Conservation (phyloP, 2,888 invertebrate genomes). For the Limnephilus lunatus region DNA sequence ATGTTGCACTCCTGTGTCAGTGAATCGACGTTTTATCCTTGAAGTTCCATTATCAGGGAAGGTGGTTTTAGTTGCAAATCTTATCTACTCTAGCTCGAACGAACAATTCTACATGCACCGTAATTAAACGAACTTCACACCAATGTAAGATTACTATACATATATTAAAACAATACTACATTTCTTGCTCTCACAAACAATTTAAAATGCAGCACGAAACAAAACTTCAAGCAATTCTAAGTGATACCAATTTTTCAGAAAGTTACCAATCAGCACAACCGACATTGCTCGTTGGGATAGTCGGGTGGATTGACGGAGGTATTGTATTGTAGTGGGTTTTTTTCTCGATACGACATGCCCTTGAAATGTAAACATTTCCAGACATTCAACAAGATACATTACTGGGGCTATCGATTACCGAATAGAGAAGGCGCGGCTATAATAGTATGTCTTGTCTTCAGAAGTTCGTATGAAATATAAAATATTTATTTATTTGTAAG, state of each 20-base stretch:
- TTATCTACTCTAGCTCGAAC: neutral
- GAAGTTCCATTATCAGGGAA: neutral
- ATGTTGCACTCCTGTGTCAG: neutral
- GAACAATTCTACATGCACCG: neutral
- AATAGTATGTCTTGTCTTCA: neutral
- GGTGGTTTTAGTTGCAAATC: neutral
- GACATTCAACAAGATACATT: neutral
- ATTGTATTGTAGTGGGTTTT: neutral
- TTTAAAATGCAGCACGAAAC: no score
- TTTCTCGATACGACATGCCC: neutral
- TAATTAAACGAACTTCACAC: neutral
- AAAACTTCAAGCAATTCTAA: no score
- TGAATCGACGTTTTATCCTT: neutral
- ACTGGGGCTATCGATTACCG: neutral
- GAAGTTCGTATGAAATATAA: neutral
- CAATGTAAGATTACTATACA: neutral
- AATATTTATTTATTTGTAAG: no score
- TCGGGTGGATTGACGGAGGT: neutral
- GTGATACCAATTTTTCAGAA: no score
- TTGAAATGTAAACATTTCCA: neutral
- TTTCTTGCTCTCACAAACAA: no score
- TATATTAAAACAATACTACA: no score
- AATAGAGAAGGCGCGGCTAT: slow-evolving; percentile 14
- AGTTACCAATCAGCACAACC: no score
- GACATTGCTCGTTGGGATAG: no score